phyloP scores from a whole-genome alignment of 2,888 invertebrate species.

The Slavum lentiscoides region DNA sequence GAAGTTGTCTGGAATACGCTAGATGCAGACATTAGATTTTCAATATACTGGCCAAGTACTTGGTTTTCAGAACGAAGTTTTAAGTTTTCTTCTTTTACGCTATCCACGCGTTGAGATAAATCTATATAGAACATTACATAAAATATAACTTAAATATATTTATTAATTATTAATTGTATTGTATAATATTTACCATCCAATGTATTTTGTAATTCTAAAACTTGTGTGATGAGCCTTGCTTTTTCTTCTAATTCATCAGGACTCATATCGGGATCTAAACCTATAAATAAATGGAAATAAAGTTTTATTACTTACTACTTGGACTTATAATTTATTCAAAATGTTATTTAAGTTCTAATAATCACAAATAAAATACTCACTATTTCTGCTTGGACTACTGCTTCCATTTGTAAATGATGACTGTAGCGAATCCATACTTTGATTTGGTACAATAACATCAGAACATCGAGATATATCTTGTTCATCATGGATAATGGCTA shows the following conservation, averaged over 20 bases:
- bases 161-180: neutral
- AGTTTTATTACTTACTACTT: too few relatives aligned
- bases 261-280: constrained; percentile 68
- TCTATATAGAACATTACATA: constrained; percentile 65
- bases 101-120: constrained; percentile 94
- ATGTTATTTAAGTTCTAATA: neutral
- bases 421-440: constrained; percentile 88
- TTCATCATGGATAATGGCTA: constrained; percentile 83
- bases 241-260: constrained; percentile 97
- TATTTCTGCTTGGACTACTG: constrained; percentile 70
- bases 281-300: constrained; percentile 57
- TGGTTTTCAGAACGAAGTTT: constrained; percentile 97
- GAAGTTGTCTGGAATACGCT: constrained; percentile 94
- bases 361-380: constrained; percentile 58
- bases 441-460: constrained; percentile 74
- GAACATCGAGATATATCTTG: constrained; percentile 63
- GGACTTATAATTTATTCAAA: neutral
- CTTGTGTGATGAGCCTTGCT: constrained; percentile 93
- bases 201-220: constrained; percentile 96
- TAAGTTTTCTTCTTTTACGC: constrained; percentile 97
- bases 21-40: constrained; percentile 97
- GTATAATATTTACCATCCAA: constrained; percentile 75
- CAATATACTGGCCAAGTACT: constrained; percentile 97
- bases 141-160: neutral
- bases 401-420: constrained; percentile 86